Evolutionary conservation across 2,113 vertebrate genomes (phyloP).

Genomic region (Seriola rivoliana): DNA sequence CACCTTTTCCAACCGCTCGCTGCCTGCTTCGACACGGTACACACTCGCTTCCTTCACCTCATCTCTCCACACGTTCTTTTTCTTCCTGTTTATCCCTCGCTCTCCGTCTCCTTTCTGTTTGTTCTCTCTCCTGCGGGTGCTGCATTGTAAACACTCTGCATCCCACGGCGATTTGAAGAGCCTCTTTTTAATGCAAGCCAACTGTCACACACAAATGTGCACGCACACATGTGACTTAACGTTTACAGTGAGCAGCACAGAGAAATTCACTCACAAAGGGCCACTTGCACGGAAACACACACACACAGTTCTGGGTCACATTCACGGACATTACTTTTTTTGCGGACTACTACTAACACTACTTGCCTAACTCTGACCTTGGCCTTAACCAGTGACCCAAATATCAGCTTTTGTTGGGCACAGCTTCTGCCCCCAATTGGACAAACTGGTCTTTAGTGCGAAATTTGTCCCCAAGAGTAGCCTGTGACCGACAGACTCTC

Average conservation of each 20-base stretch:
- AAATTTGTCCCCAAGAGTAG: no score
- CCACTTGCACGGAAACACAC: not conserved
- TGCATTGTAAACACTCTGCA: slow-evolving; percentile 52
- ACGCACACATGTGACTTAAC: slow-evolving; percentile 46
- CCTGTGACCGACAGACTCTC: no score
- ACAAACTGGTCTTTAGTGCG: no score
- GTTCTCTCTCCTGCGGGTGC: slow-evolving; percentile 48
- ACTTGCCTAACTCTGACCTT: no score
- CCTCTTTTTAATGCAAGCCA: slow-evolving; percentile 60
- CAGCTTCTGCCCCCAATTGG: no score
- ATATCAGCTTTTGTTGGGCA: no score
- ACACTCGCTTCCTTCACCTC: slow-evolving; percentile 26
- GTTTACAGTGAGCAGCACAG: slow-evolving; percentile 16
- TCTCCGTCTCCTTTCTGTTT: slow-evolving; percentile 43
- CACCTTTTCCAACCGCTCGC: slow-evolving; percentile 16
- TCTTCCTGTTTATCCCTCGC: slow-evolving; percentile 6
- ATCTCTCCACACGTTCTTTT: not conserved
- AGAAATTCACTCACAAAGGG: slow-evolving; percentile 1
- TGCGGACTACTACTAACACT: no score
- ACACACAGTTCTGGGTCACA: not conserved
- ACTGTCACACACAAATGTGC: slow-evolving; percentile 51
- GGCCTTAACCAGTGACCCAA: no score
- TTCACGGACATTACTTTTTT: no score
- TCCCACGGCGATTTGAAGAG: slow-evolving; percentile 46
- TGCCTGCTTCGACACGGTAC: not conserved